Base-by-base conservation (phyloP, 2,888 invertebrate genomes). In the Netelia inedita region DNA sequence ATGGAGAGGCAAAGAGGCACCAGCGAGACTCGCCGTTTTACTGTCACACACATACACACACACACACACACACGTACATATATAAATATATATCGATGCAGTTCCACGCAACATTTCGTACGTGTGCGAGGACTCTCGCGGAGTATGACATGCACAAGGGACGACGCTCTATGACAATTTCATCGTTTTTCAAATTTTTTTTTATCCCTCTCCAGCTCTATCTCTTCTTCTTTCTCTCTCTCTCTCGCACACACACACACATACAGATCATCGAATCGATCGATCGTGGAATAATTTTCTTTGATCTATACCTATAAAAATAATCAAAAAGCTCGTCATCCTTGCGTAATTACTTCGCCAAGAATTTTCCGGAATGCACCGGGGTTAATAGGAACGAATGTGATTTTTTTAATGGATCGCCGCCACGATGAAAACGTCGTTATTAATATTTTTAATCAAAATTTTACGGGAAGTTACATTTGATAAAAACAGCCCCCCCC, bases 1-100 rank as follows among this genome's bases (percentile, higher is more conserved):
- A 46, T 14, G 46, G 59, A 79, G 41, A 63, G 61, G 53, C 11
- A 53, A 68, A 57, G 50, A 71, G 16, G 21, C 16, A 72, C 41
- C 21, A 57, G 57, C 50, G 41, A 72, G 23, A 71, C 72, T 46
- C 23, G 11, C 10, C 1, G 23, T 46, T 68, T 78, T 46, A 46
- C 68, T 50, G 59, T 68, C 76, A n/a, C 28, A 59, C 46, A 28
- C 43, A 68, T 68, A 28, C 5, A 28, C 28, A 28, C 28, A 28
- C 5, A 28, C 5, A 28, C 5, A 28, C 28, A 28, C 5, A 28
- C 28, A 28, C 28, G 5, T 0, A 28, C 0, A 28, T 5, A 28
- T 5, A 28, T 28, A 28, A 5, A 28, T 28, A 28, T 28, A 28
- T 5, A 28, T 28, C 28, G 28, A 28, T 28, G 75, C 21, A 23